Conservation (phyloP, 2,888 invertebrate species). For the Mechanitis messenoides region DNA sequence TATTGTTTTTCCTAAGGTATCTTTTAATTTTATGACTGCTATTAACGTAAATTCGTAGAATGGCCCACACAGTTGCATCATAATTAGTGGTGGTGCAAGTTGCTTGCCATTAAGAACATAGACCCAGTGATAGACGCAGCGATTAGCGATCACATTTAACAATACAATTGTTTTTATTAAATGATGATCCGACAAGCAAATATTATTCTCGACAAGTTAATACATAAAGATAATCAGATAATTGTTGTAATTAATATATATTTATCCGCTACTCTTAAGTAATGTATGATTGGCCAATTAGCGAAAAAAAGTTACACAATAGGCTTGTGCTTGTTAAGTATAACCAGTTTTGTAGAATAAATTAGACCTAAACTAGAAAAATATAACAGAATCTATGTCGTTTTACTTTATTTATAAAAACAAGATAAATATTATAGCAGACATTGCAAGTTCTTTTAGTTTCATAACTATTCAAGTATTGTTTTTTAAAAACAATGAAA, state of each 20-base stretch:
- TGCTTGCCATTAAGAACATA: constrained; percentile 25
- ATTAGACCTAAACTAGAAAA: not conserved
- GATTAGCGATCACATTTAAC: not conserved
- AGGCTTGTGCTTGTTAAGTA: constrained; percentile 13
- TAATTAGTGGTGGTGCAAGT: constrained; percentile 30
- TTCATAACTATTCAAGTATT: no score
- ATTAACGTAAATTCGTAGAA: constrained; percentile 32
- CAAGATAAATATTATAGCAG: no score
- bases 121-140: constrained; percentile 10
- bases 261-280: constrained; percentile 11
- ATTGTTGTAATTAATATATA: not conserved
- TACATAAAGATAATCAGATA: not conserved
- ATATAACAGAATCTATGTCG: not conserved
- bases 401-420: no score
- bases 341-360: constrained; percentile 10
- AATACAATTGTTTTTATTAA: not conserved
- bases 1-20: no score
- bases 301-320: constrained; percentile 19
- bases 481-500: no score
- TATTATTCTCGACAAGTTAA: not conserved
- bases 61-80: constrained; percentile 44
- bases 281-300: constrained; percentile 4
- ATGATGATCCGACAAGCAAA: not conserved
- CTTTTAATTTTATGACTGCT: constrained; percentile 5
- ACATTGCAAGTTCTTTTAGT: no score